Base-by-base conservation (phyloP, 2,888 invertebrate species). In the Campoplex nolae region DNA sequence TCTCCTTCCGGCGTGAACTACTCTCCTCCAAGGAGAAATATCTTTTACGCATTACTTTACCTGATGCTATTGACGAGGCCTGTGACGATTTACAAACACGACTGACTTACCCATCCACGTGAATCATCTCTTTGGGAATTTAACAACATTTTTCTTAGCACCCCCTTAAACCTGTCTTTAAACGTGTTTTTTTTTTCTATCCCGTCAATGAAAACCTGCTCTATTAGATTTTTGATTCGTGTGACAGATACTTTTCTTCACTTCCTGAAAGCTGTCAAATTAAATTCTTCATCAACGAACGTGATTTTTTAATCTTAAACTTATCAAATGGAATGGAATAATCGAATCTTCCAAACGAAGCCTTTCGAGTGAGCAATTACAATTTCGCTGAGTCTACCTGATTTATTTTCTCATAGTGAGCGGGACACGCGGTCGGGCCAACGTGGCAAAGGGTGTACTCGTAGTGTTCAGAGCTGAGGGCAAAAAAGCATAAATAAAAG, bases 1-100 rank as follows among this genome's bases (percentile, higher is more conserved):
- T 77, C 76, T 80, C 65, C 81, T 86, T 83, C 80, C 86, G 81
- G 80, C 76, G 67, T 48, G 38, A 71, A 65, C 62, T 45, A 4
- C 42, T 23, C 58, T 62, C 42, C n/a, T 38, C 54, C 48, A 51
- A 42, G 16, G 16, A 51, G 42, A 76, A 56, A 85, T 65, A 73
- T 85, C 56, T 77, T 77, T 67, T 48, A 77, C 81, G 71, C 71
- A 16, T 71, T 70, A 32, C 56, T 62, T 79, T 51, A 23, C 45
- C 11, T n/a, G 38, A 45, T 42, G 48, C 73, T 48, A 42, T 68
- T 80, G 58, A 80, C 62, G 48, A 84, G 68, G 68, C 42, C 38
- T 48, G 56, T 62, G 48, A 70, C 70, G 70, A 75, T 75, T 65
- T 38, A 51, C 70, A 75, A 75, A 77, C 75, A 62, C 56, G 35